Evolutionary conservation across 2,113 vertebrate species (phyloP), one percentile per base, ranked within the genome.

Genomic region (Ginglymostoma cirratum): DNA sequence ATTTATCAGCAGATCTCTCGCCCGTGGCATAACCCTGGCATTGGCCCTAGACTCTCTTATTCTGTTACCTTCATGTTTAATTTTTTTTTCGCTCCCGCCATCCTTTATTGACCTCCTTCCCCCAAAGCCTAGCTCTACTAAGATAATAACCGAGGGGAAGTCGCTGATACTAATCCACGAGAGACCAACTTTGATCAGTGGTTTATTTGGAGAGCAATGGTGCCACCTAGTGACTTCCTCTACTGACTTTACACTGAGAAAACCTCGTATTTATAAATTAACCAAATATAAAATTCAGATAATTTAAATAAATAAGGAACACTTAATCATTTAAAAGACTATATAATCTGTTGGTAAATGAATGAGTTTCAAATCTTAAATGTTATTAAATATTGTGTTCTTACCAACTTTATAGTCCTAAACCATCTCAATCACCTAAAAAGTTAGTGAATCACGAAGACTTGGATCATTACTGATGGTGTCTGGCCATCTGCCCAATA

Each of bases 221-320:
- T 76, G 94, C 94, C 94, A 95, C 27, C 94, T 72, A 72, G 94
- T 95, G 94, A 17, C 69, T 72, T 48, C 67, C 69, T 34, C 24
- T 52, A 5, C 23, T 90, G 30, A 65, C 52, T 27, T 21, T 34
- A 45, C 69, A 72, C 23, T 10, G 38, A 95, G 42, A 42, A 92
- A 21, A 66, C 15, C 21, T 92, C n/a, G 14, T 45, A 21, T 66
- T 65, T 19, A 30, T 6, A 89, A 89, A 52, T 89, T 48, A 86
- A 86, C 30, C 52, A 48, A 42, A 45, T 27, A 66, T 19, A 66
- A 61, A 38, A 23, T 23, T 5, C 10, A 48, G 48, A 86, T 78
- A 12, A 78, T 89, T n/a, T 15, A 55, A 55, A 52, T 3, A 15
- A 34, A 48, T 52, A 93, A 93, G 66, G 89, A 34, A 93, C 17